Percentiles rank a stretch among this genome's conserved stretches.
Conservation (phyloP, 2,888 invertebrate genomes). For the Drosophila affinis region DNA sequence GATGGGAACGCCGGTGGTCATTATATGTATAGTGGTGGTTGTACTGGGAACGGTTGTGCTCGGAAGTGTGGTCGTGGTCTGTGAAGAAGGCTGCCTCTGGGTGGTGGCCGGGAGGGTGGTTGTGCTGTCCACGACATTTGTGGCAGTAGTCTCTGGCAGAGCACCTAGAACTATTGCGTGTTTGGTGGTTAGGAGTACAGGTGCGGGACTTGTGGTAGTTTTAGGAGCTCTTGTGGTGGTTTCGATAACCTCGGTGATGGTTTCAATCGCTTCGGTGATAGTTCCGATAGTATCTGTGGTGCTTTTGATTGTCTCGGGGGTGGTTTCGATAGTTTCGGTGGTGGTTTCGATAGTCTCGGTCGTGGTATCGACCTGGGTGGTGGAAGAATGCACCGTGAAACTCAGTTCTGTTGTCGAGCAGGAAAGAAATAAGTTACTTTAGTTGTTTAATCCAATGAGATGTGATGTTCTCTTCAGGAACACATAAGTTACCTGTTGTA, state of each 20-base stretch:
- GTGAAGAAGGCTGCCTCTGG: background rate
- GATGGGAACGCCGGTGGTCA: no score
- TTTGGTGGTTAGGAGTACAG: constrained; percentile 1
- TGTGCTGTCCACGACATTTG: background rate
- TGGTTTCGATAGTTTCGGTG: no score
- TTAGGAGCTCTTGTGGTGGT: no score
- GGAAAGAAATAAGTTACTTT: background rate
- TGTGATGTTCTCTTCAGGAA: no score
- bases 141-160: background rate
- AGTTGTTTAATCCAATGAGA: background rate
- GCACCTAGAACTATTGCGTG: background rate
- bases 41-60: background rate
- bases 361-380: background rate
- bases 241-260: no score
- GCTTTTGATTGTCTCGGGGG: no score
- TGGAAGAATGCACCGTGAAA: background rate
- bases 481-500: constrained; percentile 11
- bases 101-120: background rate
- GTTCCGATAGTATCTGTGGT: no score
- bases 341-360: constrained; percentile 3
- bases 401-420: constrained; percentile 2
- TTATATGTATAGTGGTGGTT: background rate
- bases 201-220: constrained; percentile 1
- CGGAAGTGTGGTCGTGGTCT: background rate
- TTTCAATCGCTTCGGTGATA: no score